Evolutionary conservation across 2,888 invertebrate species (phyloP), one percentile per base, ranked within the genome.

Genomic region (Ochropleura plecta): DNA sequence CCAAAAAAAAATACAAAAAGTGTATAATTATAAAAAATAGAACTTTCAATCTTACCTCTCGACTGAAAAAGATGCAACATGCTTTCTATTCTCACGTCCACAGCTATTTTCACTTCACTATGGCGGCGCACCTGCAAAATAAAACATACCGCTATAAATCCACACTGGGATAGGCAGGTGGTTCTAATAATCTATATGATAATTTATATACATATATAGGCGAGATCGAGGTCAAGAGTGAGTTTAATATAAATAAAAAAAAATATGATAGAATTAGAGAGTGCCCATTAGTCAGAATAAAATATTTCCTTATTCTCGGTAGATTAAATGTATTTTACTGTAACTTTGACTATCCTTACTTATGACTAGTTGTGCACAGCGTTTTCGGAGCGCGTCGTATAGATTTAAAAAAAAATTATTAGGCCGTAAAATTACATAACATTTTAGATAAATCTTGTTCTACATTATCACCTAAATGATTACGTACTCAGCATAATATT

Each of bases 101-200:
- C 88, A 76, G 89, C 91, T 90, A 93, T 92, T 87, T 87, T 92
- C 78, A 79, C 76, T 86, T 78, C 84, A 83, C 82, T 78, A 68
- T 81, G 91, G 92, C 93, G 88, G 90, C 94, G 94, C 94, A 94
- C 94, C 94, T 94, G 91, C 57, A 76, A 78, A 83, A 80, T 79
- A 84, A 82, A 30, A 57, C 57, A 8, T 57, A 3, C 30, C 16
- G 57, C 8, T 57, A 30, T 3, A 30, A 57, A 57, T 30, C 30
- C 14, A 14, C 3, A 3, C 30, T 30, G 14, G 3, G 8, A 30
- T 30, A 30, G 16, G 16, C 30, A 57, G 30, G 16, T 30, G 3
- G 8, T 59, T 40, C 16, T 10, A 14, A 20, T 4, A n/a, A n/a
- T 30, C 30, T 30, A 3, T 30, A 30, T 30, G n/a, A n/a, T n/a